phyloP scores from a whole-genome alignment of 2,113 vertebrate species.

The Dromiciops gliroides region DNA sequence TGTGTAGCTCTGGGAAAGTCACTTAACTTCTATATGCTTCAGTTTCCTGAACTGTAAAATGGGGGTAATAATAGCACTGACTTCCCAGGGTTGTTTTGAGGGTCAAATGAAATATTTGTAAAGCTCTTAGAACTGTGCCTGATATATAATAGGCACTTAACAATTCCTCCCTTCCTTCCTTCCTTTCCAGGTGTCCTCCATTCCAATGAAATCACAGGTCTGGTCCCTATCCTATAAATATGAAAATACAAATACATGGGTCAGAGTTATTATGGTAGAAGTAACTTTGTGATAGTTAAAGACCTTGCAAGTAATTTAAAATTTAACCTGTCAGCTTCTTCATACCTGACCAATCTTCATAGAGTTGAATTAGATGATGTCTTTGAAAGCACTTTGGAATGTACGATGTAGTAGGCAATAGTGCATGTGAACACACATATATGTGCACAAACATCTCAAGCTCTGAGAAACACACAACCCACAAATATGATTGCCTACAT shows the following conservation, averaged over 20 bases:
- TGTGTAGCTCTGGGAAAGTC: background rate
- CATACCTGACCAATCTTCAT: background rate
- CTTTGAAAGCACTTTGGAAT: background rate
- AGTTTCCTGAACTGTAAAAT: background rate
- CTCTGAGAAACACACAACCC: background rate
- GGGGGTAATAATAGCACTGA: background rate
- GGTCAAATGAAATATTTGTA: background rate
- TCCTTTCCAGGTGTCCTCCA: background rate
- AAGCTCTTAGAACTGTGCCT: background rate
- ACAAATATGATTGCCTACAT: background rate
- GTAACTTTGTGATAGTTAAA: background rate
- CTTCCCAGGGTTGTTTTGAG: background rate
- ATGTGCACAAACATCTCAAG: background rate
- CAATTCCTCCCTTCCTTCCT: background rate
- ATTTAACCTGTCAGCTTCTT: background rate
- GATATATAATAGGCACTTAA: background rate
- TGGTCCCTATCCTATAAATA: background rate
- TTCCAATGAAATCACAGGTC: background rate
- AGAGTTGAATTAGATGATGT: background rate
- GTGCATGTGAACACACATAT: background rate
- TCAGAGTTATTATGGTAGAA: background rate
- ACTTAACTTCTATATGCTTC: background rate
- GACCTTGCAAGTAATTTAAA: background rate
- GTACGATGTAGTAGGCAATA: background rate
- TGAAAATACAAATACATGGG: background rate